phyloP scores from a whole-genome alignment of 64 coral and sea anemone species.

The Cladopsammia gracilis region DNA sequence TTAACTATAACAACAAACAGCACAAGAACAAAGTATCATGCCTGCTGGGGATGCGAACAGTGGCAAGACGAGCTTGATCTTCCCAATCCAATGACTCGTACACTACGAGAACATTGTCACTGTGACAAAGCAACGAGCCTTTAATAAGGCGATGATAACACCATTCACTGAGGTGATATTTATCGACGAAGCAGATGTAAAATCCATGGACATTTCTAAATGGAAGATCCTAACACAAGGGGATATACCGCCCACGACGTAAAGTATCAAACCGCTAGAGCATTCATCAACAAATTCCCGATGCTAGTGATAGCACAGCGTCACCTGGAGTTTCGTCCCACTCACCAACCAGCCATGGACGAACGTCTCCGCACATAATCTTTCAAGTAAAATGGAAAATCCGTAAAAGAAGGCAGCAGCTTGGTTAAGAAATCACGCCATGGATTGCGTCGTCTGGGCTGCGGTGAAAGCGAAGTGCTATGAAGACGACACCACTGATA shows the following conservation, averaged over 20 bases:
- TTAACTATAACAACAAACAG: constrained; percentile 11
- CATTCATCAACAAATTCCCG: constrained; percentile 58
- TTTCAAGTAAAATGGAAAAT: constrained; percentile 35
- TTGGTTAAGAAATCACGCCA: constrained; percentile 61
- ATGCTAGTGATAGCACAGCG: constrained; percentile 33
- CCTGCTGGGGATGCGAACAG: constrained; percentile 17
- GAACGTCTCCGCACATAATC: constrained; percentile 18
- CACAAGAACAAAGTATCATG: constrained; percentile 41
- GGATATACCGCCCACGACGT: constrained; percentile 43
- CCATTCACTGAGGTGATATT: no score
- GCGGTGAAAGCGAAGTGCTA: neutral
- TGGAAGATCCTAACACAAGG: no score
- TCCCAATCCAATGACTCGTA: constrained; percentile 14
- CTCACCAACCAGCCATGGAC: constrained; percentile 37
- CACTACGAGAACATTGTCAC: constrained; percentile 6
- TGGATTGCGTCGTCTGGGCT: constrained; percentile 69
- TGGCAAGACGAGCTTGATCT: constrained; percentile 46
- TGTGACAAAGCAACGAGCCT: constrained; percentile 48
- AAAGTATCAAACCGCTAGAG: constrained; percentile 32
- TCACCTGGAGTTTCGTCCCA: constrained; percentile 27
- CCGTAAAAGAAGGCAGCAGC: constrained; percentile 29
- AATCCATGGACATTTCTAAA: no score
- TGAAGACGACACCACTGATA: neutral
- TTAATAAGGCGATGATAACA: constrained; percentile 43
- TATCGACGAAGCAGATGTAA: no score